phyloP scores from a whole-genome alignment of 53 echinoderm and acorn worm species.

The Paracentrotus lividus region DNA sequence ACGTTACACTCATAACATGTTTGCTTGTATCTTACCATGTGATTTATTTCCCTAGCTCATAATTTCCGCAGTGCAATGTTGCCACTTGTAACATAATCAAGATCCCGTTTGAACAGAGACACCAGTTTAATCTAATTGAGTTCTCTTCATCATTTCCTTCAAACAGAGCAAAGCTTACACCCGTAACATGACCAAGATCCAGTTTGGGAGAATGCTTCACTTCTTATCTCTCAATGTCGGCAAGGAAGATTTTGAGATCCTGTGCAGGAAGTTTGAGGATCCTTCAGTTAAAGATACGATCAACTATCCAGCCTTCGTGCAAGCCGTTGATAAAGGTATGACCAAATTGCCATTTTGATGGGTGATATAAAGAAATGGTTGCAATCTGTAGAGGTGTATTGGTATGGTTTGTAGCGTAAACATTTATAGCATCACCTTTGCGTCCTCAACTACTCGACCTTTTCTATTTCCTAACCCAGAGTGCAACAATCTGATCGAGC shows the following conservation, averaged over 20 bases:
- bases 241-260: constrained; percentile 90
- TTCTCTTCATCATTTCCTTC: neutral
- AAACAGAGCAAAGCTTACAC: constrained; percentile 97
- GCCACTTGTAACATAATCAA: neutral
- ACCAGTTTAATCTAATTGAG: neutral
- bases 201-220: constrained; percentile 95
- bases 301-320: constrained; percentile 98
- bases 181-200: constrained; percentile 91
- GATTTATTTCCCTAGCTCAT: no score
- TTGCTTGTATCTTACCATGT: no score
- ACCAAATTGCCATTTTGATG: no score
- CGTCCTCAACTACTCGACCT: no score
- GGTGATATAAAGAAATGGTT: no score
- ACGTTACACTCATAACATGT: neutral
- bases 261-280: constrained; percentile 96
- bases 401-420: no score
- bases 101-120: neutral
- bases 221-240: constrained; percentile 93
- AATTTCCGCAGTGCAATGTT: no score
- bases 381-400: no score
- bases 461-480: no score
- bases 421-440: no score
- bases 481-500: no score
- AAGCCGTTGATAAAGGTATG: constrained; percentile 96
- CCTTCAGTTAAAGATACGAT: constrained; percentile 84